phyloP scores from a whole-genome alignment of 2,888 invertebrate species.

The Julus scanicus region DNA sequence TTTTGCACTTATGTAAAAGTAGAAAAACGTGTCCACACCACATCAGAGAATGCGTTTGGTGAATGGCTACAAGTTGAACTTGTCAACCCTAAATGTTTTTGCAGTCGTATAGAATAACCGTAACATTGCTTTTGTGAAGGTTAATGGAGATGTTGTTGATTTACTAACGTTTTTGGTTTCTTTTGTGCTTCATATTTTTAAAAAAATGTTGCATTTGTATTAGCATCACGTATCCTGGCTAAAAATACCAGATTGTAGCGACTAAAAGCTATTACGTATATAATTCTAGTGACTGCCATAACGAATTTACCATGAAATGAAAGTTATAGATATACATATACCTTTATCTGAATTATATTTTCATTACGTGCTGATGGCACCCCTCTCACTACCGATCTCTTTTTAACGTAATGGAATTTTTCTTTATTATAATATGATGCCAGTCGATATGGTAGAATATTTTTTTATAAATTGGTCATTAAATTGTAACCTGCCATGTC shows the following conservation, averaged over 20 bases:
- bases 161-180: no score
- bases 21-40: neutral
- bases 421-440: neutral
- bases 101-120: neutral
- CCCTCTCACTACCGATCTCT: neutral
- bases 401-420: neutral
- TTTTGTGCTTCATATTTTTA: neutral
- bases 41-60: neutral
- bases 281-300: neutral
- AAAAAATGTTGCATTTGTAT: neutral
- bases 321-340: neutral
- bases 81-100: neutral
- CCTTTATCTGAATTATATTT: neutral
- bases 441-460: neutral
- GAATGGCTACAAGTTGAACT: neutral
- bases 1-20: no score
- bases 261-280: neutral
- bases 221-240: conserved; percentile 2
- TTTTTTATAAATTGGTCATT: neutral
- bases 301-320: neutral
- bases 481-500: neutral
- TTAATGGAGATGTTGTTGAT: neutral
- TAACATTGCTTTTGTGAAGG: conserved; percentile 2
- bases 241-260: neutral
- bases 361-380: neutral